These are phyloP conservation scores for Mechanitis mazaeus DNA, from an alignment of 2,888 invertebrate genomes.

Conservation along the genomic window DNA sequence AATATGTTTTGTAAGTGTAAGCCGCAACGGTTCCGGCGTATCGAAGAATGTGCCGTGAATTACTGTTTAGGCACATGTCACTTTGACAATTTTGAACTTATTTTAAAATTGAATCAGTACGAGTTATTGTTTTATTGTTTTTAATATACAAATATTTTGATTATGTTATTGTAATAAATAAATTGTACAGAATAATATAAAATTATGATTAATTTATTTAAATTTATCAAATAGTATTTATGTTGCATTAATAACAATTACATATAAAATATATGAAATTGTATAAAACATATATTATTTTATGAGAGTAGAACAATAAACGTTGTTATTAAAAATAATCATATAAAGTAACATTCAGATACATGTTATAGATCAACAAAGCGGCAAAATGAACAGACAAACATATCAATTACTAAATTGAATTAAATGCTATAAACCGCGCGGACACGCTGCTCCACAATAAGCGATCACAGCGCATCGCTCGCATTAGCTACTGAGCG, in stretches of 20 bases:
- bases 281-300: conserved; percentile 9
- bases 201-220: too few relatives aligned
- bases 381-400: conserved; percentile 58
- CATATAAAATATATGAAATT: too few relatives aligned
- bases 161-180: too few relatives aligned
- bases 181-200: too few relatives aligned
- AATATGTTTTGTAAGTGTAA: conserved; percentile 59
- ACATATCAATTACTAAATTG: conserved; percentile 76
- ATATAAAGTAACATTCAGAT: neutral
- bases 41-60: conserved; percentile 75
- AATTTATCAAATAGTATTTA: too few relatives aligned
- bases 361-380: conserved; percentile 28
- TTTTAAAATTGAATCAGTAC: conserved; percentile 36
- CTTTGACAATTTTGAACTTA: conserved; percentile 65
- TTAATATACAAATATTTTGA: too few relatives aligned
- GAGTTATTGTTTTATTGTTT: neutral
- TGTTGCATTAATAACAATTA: too few relatives aligned
- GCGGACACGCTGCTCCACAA: conserved; percentile 65
- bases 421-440: conserved; percentile 73
- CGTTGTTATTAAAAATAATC: neutral
- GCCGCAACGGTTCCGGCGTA: conserved; percentile 60
- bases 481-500: conserved; percentile 74
- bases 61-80: conserved; percentile 73
- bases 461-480: conserved; percentile 72
- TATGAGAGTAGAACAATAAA: conserved; percentile 1